Base-by-base conservation (phyloP, 2,113 vertebrate species). In the Spilogale gracilis region DNA sequence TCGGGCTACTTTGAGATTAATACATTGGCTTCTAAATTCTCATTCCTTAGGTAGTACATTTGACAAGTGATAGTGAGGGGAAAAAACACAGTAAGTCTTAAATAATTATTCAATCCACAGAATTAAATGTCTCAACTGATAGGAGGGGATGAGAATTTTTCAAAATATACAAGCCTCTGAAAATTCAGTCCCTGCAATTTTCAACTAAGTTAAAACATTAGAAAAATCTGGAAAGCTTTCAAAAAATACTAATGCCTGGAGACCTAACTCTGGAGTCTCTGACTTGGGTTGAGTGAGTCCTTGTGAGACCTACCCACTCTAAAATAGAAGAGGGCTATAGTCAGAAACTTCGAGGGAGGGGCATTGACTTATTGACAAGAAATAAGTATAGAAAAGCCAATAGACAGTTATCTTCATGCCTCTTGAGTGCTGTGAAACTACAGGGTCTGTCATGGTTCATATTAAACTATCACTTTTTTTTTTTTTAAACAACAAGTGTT, bases 21-120 rank as follows among this genome's bases (percentile, higher is more conserved):
- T 65, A 65, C 10, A 20, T 60, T 96, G 56, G 69, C 71, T 94
- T 90, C 71, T 90, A 90, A 79, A 90, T 71, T 94, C 17, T 25
- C 32, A 71, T 38, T 69, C 25, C 13, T 60, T 71, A 82, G 50
- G 23, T 67, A 94, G 6, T 56, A 20, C 82, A 90, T 93, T 83
- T 71, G 32, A 78, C 30, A 81, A 76, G 10, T 63, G 52, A 69
- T 50, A 32, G 16, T 56, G 5, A 86, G 48, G 30, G 14, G 0
- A 27, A 32, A 52, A 86, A 83, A 82, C 25, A 80, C 8, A 88
- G 3, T 14, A 87, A 76, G 16, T 85, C 43, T 74, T 80, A 74
- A 50, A 81, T 52, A 82, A 94, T 56, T 45, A 69, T 56, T 78
- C 20, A 79, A 20, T 52, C 25, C 27, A 73, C 58, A 85, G 71